A percentile compares a stretch with the other conserved stretches of the same genome.
These are phyloP conservation scores for Metacarcinus magister DNA, from an alignment of 2,888 invertebrate species.

Conservation along the genomic window DNA sequence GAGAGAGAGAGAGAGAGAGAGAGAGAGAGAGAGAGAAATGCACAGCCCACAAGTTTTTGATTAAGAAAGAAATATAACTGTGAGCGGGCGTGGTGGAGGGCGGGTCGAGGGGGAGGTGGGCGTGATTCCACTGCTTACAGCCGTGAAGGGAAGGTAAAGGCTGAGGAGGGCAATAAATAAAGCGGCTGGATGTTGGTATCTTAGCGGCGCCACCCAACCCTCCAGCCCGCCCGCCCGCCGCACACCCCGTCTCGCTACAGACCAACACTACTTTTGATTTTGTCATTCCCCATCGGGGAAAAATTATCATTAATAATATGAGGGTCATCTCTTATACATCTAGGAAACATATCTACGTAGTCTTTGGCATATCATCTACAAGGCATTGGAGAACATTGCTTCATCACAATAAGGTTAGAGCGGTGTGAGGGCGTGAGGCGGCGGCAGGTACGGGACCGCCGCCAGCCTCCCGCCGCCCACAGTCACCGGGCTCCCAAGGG, in stretches of 20 bases:
- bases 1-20: conserved; percentile 54
- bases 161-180: conserved; percentile 75
- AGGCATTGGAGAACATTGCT: conserved; percentile 79
- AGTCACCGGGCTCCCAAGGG: not conserved
- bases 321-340: conserved; percentile 78
- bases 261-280: conserved; percentile 79
- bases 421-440: conserved; percentile 5
- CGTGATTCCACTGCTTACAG: not conserved
- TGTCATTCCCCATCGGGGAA: conserved; percentile 75
- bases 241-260: conserved; percentile 45
- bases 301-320: conserved; percentile 76
- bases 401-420: conserved; percentile 74
- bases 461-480: not conserved
- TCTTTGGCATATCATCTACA: conserved; percentile 81
- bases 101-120: conserved; percentile 21
- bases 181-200: conserved; percentile 64
- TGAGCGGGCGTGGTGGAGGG: conserved; percentile 28
- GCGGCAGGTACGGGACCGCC: not conserved
- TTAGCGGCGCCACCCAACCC: conserved; percentile 4
- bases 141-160: conserved; percentile 56
- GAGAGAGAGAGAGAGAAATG: not conserved
- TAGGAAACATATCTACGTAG: conserved; percentile 80
- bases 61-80: conserved; percentile 69
- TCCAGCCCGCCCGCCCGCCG: conserved; percentile 4
- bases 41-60: conserved; percentile 76